phyloP scores from a whole-genome alignment of 2,797 vertebrate genomes.

The Astyanax mexicanus region DNA sequence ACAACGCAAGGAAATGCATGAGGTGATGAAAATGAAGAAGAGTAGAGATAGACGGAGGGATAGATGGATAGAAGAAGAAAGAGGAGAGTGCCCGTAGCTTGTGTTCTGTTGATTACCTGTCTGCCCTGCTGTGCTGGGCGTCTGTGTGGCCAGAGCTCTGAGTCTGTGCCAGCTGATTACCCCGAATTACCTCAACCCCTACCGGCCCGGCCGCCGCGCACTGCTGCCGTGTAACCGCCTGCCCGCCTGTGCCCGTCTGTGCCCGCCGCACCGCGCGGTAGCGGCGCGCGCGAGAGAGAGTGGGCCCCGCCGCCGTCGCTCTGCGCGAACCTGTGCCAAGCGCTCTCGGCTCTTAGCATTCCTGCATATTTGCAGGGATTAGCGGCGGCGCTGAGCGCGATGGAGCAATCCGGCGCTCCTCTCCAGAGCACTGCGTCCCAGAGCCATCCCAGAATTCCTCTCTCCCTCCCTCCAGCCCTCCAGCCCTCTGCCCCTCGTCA shows the following conservation, averaged over 20 bases:
- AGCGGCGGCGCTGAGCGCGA: constrained; percentile 30
- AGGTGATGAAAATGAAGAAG: constrained; percentile 1
- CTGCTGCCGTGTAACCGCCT: constrained; percentile 41
- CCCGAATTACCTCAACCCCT: constrained; percentile 51
- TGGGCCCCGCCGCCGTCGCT: not conserved
- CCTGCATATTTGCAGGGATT: constrained; percentile 51
- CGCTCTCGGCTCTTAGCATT: constrained; percentile 20
- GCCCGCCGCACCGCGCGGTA: constrained; percentile 40
- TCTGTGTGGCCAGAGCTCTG: constrained; percentile 90
- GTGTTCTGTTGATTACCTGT: constrained; percentile 87
- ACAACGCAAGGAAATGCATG: not conserved
- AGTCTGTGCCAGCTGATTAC: constrained; percentile 90
- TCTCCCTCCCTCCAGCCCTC: constrained; percentile 34
- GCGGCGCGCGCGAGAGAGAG: too few species aligned
- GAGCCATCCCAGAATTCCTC: constrained; percentile 41
- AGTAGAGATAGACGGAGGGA: constrained; percentile 19
- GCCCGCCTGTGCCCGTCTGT: constrained; percentile 36
- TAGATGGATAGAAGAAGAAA: constrained; percentile 13
- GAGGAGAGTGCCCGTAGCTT: constrained; percentile 67
- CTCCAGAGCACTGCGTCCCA: constrained; percentile 26
- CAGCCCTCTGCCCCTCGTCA: constrained; percentile 39
- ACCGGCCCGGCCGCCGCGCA: not conserved
- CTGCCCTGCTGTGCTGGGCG: constrained; percentile 85
- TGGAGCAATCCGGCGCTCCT: constrained; percentile 39
- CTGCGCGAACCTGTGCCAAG: constrained; percentile 47